phyloP scores from a whole-genome alignment of 2,113 vertebrate genomes.

The Chamaetylas fuelleborni region DNA sequence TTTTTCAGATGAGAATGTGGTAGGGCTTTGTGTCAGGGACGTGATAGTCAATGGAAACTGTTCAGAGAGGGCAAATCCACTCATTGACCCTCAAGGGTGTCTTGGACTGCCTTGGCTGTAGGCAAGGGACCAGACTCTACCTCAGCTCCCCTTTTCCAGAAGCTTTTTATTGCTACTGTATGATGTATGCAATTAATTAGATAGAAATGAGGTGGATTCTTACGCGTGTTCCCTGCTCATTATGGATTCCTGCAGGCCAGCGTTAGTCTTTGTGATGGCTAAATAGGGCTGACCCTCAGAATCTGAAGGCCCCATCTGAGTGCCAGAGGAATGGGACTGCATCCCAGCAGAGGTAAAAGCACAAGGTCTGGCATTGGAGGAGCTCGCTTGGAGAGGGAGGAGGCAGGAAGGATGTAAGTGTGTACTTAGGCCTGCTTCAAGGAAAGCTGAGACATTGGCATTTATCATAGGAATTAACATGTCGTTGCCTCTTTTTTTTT shows the following conservation, averaged over 20 bases:
- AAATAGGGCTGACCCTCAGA: neutral
- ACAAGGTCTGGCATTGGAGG: neutral
- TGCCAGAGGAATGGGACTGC: neutral
- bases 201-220: neutral
- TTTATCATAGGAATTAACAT: neutral
- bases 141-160: neutral
- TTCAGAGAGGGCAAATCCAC: neutral
- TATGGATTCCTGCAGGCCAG: neutral
- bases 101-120: neutral
- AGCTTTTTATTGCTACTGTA: neutral
- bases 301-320: neutral
- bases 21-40: neutral
- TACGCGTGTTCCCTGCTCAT: accelerated
- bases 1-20: neutral
- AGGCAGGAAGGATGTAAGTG: conserved; percentile 35
- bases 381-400: neutral
- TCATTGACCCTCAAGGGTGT: neutral
- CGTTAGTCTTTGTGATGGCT: neutral
- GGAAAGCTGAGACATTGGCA: neutral
- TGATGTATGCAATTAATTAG: neutral
- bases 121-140: neutral
- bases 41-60: neutral
- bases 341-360: conserved; percentile 2
- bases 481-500: neutral
- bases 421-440: conserved; percentile 1